phyloP scores from a whole-genome alignment of 2,797 vertebrate genomes.

The Coregonus suidteri region DNA sequence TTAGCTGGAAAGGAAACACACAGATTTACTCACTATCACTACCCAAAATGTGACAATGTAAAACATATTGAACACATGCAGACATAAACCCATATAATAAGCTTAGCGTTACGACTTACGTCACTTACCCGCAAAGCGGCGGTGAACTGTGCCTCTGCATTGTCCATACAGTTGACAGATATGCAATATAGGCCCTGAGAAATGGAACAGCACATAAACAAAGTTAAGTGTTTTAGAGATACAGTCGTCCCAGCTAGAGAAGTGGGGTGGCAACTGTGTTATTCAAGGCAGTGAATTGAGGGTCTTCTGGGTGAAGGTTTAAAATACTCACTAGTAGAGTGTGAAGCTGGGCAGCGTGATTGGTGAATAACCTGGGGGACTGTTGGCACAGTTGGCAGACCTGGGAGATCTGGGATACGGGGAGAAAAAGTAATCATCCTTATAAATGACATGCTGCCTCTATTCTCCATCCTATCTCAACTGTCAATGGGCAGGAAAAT shows the following conservation, averaged over 20 bases:
- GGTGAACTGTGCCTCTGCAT: slow-evolving; percentile 97
- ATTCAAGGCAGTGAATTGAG: neutral
- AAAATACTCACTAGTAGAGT: slow-evolving; percentile 88
- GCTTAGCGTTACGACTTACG: neutral
- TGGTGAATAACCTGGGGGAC: slow-evolving; percentile 94
- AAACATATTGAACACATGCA: neutral
- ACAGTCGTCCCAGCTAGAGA: neutral
- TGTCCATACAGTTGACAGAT: slow-evolving; percentile 99
- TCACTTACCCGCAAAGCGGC: slow-evolving; percentile 90
- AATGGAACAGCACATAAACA: neutral
- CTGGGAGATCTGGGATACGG: slow-evolving; percentile 87
- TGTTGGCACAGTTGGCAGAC: slow-evolving; percentile 98
- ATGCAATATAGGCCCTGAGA: slow-evolving; percentile 94
- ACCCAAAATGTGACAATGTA: neutral
- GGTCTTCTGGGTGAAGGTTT: neutral
- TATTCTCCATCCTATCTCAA: neutral
- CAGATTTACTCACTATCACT: neutral
- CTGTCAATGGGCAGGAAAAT: neutral
- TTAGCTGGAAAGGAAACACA: slow-evolving; percentile 80
- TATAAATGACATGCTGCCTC: neutral
- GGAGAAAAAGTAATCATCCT: neutral
- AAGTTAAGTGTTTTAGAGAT: neutral
- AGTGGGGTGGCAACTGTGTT: neutral
- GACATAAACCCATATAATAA: neutral
- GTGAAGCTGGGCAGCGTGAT: slow-evolving; percentile 96